Base-by-base conservation (phyloP, 2,888 invertebrate genomes). In the Cheilosia variabilis region DNA sequence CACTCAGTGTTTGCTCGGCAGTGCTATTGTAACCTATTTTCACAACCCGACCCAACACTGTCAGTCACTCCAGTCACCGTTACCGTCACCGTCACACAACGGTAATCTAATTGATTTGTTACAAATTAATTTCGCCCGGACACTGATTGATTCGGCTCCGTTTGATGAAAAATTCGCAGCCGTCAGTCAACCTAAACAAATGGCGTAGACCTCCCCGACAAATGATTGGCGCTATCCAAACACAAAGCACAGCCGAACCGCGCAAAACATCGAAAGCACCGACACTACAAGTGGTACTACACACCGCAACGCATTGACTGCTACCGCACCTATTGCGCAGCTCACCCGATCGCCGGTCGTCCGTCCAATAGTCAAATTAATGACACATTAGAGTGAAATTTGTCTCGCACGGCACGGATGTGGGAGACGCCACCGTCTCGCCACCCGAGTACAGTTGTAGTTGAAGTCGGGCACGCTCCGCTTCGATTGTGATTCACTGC, bases 41-140 rank as follows among this genome's bases (percentile, higher is more conserved):
- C 45, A 15, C 27, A 22, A 57, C 13, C 53, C 19, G 22, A 34
- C 63, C 27, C 24, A 27, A 34, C 9, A 47, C 31, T 63, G 43
- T 63, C 73, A 55, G 73, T 73, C 62, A 72, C 22, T 50, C 19
- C 41, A 41, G 31, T 19, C 4, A 62, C 15, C 22, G 6, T 1
- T 7, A 3, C n/a, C 43, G 24, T 24, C 45, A 6, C 22, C 45
- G 17, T 24, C 31, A 53, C 62, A 63, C 19, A 41, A 62, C 27
- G 68, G 63, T 69, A 75, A 75, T 69, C 75, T 80, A 80, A 84
- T 84, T 84, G 80, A 84, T 80, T 84, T 84, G 80, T 76, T 75
- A 55, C 60, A 84, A 84, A 80, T 73, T 75, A 75, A 84, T 84
- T 84, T 66, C 41, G 41, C 57, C 31, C 55, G 31, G 80, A 84